Base-by-base conservation (phyloP, 2,888 invertebrate species). In the Hirtodrosophila cameraria region DNA sequence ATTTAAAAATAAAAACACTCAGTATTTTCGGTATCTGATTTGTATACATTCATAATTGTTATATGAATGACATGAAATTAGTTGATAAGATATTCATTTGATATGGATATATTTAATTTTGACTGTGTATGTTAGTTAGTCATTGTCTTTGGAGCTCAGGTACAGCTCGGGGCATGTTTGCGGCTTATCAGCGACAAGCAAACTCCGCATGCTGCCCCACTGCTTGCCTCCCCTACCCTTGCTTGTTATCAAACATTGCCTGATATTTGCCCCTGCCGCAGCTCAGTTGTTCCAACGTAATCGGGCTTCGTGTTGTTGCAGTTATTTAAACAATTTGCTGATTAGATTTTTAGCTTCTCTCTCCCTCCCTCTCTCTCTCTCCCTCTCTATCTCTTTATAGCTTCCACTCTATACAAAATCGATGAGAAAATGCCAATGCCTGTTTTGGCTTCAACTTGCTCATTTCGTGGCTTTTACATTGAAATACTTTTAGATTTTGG, bases 241-340 rank as follows among this genome's bases (percentile, higher is more conserved):
- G 18, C 8, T 42, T 50, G 28, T 60, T 72, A 70, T 70, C 70
- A 73, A 61, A 46, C 49, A 67, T 42, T 72, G 60, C 30, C 66
- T 35, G 49, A 63, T 64, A 46, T 42, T 54, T 48, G 38, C 36
- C 42, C 15, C 27, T 18, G 9, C 15, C 12, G 8, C 46, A n/a
- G 16, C 52, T 35, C 18, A n/a, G n/a, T n/a, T n/a, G n/a, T n/a
- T n/a, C 18, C 23, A 39, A 1, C 18, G 52, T 75, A 74, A 62
- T 74, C 75, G 61, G 41, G 25, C 18, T 48, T 36, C 54, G 42
- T 67, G 70, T 74, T 73, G 74, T 70, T 62, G 78, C 57, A 77
- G 81, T 75, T 86, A 81, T 81, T 81, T 68, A 71, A 81, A 83
- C 86, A 81, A 86, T 86, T 84, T 72, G 52, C 67, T 81, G 86